Conservation (phyloP, 2,113 vertebrate species). For the Laterallus jamaicensis region DNA sequence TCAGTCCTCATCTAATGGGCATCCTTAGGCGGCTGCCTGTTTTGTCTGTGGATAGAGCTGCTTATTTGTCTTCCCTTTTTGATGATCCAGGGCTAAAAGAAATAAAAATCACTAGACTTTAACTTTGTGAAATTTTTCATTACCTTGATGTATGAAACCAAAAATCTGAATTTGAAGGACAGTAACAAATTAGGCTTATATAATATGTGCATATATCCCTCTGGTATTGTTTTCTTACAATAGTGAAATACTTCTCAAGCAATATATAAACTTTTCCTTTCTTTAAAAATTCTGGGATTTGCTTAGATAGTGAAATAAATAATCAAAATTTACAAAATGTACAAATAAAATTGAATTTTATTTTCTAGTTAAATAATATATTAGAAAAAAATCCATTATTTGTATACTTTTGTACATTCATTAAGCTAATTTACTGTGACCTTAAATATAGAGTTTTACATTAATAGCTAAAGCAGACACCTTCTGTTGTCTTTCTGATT, state of each 20-base stretch:
- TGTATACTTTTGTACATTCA: neutral
- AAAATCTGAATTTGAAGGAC: neutral
- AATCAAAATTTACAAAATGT: neutral
- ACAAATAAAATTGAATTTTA: neutral
- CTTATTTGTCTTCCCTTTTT: neutral
- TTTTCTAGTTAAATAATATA: neutral
- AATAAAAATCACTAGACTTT: neutral
- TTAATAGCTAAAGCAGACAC: rapidly evolving
- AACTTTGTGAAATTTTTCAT: neutral
- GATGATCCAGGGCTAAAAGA: neutral
- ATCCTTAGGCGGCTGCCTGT: neutral
- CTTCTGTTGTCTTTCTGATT: neutral
- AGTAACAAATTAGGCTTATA: neutral
- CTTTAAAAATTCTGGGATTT: neutral
- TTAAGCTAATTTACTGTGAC: neutral
- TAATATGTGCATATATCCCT: neutral
- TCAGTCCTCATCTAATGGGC: neutral
- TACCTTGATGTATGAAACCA: neutral
- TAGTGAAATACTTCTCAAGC: neutral
- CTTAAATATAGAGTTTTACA: neutral
- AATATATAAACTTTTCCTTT: neutral
- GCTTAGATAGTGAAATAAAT: neutral
- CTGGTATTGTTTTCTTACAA: neutral
- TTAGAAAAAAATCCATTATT: neutral
- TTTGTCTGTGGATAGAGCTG: neutral